These are phyloP conservation scores for Xyliphius kryptos DNA, from an alignment of 2,113 vertebrate species.

Conservation along the genomic window DNA sequence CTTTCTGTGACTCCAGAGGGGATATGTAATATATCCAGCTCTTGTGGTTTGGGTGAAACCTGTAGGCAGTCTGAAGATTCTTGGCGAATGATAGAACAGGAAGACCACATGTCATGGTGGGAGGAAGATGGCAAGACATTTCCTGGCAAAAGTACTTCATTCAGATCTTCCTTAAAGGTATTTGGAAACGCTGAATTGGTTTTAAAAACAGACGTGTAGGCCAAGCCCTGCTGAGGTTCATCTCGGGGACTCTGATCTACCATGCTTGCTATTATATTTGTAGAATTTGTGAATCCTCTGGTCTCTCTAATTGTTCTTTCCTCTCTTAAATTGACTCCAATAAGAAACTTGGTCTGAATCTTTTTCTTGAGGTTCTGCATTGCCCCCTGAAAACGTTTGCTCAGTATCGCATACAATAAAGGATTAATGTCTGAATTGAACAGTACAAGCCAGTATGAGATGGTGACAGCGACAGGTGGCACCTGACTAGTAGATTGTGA, in stretches of 20 bases:
- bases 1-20: constrained; percentile 52
- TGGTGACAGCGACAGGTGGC: constrained; percentile 59
- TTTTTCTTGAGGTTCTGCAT: constrained; percentile 57
- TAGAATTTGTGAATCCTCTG: constrained; percentile 29
- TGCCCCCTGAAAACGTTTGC: constrained; percentile 68
- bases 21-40: constrained; percentile 51
- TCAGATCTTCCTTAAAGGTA: constrained; percentile 29
- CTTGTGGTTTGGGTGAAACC: constrained; percentile 54
- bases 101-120: constrained; percentile 35
- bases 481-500: constrained; percentile 51
- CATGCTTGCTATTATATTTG: neutral
- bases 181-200: constrained; percentile 45
- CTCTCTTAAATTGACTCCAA: constrained; percentile 25
- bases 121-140: constrained; percentile 18
- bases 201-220: constrained; percentile 54
- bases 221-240: neutral
- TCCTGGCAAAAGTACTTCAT: constrained; percentile 36
- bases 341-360: constrained; percentile 45
- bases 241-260: neutral
- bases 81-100: constrained; percentile 15
- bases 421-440: constrained; percentile 75
- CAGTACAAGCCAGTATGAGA: constrained; percentile 68
- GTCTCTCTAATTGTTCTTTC: constrained; percentile 28
- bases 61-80: constrained; percentile 47
- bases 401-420: constrained; percentile 70